These are phyloP conservation scores for Drosophila birchii DNA, from an alignment of 2,888 invertebrate genomes.

Conservation along the genomic window DNA sequence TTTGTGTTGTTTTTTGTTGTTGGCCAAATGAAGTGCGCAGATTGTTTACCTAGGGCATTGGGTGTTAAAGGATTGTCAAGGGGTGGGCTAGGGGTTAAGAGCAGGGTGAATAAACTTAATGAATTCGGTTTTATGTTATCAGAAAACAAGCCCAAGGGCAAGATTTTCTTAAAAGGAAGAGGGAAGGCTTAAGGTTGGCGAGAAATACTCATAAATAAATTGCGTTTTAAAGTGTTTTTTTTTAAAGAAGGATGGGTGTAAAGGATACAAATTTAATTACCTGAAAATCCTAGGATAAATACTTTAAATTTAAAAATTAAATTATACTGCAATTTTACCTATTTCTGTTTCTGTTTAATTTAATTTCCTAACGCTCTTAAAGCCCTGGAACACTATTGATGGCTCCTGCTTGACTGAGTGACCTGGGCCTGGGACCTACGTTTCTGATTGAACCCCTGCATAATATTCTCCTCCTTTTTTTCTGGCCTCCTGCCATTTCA, in stretches of 20 bases:
- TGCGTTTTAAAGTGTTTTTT: not conserved
- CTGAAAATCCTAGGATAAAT: not conserved
- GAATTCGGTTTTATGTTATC: constrained; percentile 27
- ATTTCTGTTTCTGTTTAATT: not conserved
- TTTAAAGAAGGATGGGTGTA: not conserved
- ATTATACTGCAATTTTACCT: not conserved
- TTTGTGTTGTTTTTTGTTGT: constrained; percentile 25
- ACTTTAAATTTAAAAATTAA: not conserved
- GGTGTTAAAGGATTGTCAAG: constrained; percentile 37
- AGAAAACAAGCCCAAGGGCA: constrained; percentile 1
- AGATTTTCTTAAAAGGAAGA: not conserved
- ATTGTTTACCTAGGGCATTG: constrained; percentile 68
- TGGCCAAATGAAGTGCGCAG: constrained; percentile 71
- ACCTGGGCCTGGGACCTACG: constrained; percentile 17
- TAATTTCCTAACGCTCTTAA: not conserved
- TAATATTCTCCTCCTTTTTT: constrained; percentile 4
- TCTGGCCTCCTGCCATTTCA: constrained; percentile 18
- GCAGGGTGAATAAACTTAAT: constrained; percentile 18
- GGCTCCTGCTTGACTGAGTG: constrained; percentile 16
- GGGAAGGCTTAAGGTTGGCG: not conserved
- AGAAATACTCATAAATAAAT: not conserved
- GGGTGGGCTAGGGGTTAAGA: constrained; percentile 24
- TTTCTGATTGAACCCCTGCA: constrained; percentile 22
- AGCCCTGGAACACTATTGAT: not conserved
- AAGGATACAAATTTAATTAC: not conserved